Evolutionary conservation across 1,140 invertebrate species (phyloP).

Genomic region (Sycophaga agraensis): DNA sequence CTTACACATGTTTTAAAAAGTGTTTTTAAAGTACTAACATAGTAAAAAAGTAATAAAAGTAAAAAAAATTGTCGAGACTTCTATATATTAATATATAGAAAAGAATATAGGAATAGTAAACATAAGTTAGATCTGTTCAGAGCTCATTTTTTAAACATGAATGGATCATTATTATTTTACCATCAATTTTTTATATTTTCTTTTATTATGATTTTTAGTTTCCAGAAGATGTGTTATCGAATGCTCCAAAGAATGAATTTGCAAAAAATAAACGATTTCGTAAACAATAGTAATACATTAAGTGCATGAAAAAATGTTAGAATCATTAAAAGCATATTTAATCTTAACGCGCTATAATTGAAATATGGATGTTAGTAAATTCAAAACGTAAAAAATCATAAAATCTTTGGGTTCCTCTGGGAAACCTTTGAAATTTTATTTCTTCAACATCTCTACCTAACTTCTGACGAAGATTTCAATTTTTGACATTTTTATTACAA

Average conservation of each 20-base stretch:
- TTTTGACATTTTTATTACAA: slow-evolving; percentile 5
- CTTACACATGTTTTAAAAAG: no score
- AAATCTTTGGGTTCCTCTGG: no score
- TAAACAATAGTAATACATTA: slow-evolving; percentile 1
- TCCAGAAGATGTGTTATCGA: slow-evolving; percentile 16
- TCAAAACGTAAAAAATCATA: no score
- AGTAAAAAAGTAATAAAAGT: no score
- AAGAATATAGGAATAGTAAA: no score
- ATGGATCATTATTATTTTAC: not conserved
- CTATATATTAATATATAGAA: no score
- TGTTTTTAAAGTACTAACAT: no score
- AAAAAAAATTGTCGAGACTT: no score
- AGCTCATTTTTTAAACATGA: no score
- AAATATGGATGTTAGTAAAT: slow-evolving; percentile 3
- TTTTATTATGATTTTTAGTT: slow-evolving; percentile 29
- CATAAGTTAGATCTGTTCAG: no score
- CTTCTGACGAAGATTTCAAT: not conserved
- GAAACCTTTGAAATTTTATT: slow-evolving; percentile 3
- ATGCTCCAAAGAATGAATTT: slow-evolving; percentile 15
- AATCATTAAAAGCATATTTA: slow-evolving; percentile 1
- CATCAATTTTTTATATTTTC: slow-evolving; percentile 12
- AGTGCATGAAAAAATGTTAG: not conserved
- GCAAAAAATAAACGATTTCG: slow-evolving; percentile 11
- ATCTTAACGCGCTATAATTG: not conserved
- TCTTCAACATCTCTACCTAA: slow-evolving; percentile 1